Conservation (phyloP, 2,888 invertebrate species). For the Acronicta leporina region DNA sequence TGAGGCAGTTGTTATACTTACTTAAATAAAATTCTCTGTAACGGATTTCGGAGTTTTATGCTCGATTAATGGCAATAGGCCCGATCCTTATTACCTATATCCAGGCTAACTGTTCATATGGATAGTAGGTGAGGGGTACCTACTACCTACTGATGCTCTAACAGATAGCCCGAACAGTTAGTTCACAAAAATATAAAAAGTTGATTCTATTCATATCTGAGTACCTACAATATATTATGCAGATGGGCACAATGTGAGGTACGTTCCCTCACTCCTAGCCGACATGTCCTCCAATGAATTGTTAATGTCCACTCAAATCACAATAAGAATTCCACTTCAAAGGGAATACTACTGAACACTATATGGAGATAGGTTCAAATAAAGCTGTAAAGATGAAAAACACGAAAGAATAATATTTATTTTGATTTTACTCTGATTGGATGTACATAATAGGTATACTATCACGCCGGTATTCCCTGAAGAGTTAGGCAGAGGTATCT, state of each 20-base stretch:
- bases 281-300: conserved; percentile 76
- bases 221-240: conserved; percentile 11
- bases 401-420: conserved; percentile 1
- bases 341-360: conserved; percentile 67
- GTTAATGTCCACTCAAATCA: conserved; percentile 81
- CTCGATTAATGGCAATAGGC: too few relatives aligned
- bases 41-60: too few relatives aligned
- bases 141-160: too few relatives aligned
- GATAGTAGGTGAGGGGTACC: too few relatives aligned
- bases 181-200: too few relatives aligned
- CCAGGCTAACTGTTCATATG: too few relatives aligned
- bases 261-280: conserved; percentile 52
- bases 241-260: conserved; percentile 51
- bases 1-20: too few relatives aligned
- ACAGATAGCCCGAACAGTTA: too few relatives aligned
- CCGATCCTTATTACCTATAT: too few relatives aligned
- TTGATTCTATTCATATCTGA: background rate
- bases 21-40: too few relatives aligned
- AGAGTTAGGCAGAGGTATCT: background rate
- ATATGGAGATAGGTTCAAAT: conserved; percentile 50
- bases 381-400: conserved; percentile 8
- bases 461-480: background rate
- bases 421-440: background rate
- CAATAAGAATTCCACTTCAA: conserved; percentile 79
- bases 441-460: background rate